A percentile compares a stretch with the other conserved stretches of the same genome.
Conservation (phyloP, 2,797 vertebrate genomes). For the Poeciliopsis paucimaculata region DNA sequence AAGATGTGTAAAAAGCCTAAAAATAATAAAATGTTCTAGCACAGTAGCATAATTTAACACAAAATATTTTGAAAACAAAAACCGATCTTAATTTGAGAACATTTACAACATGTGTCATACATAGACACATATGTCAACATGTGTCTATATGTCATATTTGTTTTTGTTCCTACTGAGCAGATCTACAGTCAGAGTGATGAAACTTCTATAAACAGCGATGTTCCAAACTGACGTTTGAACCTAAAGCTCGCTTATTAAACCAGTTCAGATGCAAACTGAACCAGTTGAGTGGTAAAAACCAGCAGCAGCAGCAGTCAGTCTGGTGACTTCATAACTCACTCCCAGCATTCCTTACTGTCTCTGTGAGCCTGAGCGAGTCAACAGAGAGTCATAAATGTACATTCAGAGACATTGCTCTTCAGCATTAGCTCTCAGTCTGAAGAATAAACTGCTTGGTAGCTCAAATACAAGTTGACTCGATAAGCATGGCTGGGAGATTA, state of each 20-base stretch:
- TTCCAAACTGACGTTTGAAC: background rate
- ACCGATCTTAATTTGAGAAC: background rate
- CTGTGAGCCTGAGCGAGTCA: constrained; percentile 23
- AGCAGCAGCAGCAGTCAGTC: background rate
- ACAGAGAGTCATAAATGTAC: constrained; percentile 26
- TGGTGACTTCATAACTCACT: constrained; percentile 14
- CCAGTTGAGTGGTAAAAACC: background rate
- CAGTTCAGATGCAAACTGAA: background rate
- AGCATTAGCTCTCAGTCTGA: constrained; percentile 34
- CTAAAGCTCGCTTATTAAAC: background rate
- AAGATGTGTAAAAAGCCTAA: background rate
- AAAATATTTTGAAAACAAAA: background rate
- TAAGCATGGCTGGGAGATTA: constrained; percentile 38
- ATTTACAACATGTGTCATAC: too few species aligned
- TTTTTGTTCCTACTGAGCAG: too few species aligned
- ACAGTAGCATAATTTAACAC: background rate
- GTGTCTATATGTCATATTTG: too few species aligned
- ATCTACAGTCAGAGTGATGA: too few species aligned
- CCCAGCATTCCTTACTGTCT: constrained; percentile 12
- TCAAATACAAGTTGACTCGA: constrained; percentile 44
- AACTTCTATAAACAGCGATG: background rate
- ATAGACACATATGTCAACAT: too few species aligned
- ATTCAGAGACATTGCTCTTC: constrained; percentile 41
- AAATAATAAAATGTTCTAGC: background rate
- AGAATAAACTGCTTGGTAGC: constrained; percentile 44